A percentile compares a stretch with the other conserved stretches of the same genome.
Conservation (phyloP, 2,113 vertebrate species). For the Anguilla rostrata region DNA sequence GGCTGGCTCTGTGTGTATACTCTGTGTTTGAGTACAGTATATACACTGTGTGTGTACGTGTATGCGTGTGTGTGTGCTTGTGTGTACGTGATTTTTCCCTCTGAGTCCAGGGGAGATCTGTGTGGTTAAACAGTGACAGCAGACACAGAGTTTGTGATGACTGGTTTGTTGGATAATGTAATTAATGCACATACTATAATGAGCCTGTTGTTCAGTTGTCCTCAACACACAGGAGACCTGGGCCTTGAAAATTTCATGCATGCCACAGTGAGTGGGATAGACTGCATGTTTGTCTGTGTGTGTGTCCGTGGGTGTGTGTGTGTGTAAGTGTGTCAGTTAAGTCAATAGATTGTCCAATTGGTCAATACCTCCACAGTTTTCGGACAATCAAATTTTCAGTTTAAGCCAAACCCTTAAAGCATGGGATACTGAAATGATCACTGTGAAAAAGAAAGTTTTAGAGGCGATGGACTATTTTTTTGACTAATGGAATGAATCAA, state of each 20-base stretch:
- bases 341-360: no score
- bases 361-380: no score
- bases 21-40: not conserved
- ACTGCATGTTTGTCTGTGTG: not conserved
- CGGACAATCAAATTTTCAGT: no score
- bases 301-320: not conserved
- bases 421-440: no score
- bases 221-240: not conserved
- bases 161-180: conserved; percentile 5
- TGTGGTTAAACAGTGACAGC: not conserved
- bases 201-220: conserved; percentile 3
- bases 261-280: not conserved
- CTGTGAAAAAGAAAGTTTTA: no score
- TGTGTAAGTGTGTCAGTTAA: not conserved
- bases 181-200: not conserved
- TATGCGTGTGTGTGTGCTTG: not conserved
- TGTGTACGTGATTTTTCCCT: not conserved
- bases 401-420: no score
- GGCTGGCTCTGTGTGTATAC: not conserved
- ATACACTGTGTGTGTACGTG: not conserved
- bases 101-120: not conserved
- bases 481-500: no score
- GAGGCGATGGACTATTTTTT: no score
- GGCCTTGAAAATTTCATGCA: not conserved
- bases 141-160: not conserved